Evolutionary conservation across 1,140 invertebrate genomes (phyloP).

Genomic region (Orussus abietinus): DNA sequence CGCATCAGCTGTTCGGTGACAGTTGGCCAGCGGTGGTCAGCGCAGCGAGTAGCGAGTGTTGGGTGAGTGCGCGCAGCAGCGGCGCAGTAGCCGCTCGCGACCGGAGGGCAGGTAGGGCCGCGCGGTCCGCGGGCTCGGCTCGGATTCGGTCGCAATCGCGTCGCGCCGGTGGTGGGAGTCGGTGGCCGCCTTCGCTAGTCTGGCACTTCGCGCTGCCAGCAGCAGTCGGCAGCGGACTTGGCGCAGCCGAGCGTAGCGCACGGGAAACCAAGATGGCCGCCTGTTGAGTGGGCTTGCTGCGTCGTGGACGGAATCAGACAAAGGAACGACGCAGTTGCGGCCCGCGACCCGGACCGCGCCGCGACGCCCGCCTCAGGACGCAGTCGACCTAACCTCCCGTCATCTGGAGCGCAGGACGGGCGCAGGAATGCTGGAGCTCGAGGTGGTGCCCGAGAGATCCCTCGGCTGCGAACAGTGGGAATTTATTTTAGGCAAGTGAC

Average conservation of each 20-base stretch:
- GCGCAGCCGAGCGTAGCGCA: no score
- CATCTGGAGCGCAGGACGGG: constrained; percentile 34
- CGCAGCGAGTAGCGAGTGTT: no score
- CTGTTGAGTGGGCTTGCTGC: constrained; percentile 37
- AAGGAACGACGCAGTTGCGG: constrained; percentile 50
- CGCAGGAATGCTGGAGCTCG: constrained; percentile 93
- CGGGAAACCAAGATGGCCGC: constrained; percentile 50
- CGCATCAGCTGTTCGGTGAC: constrained; percentile 51
- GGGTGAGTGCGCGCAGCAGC: no score
- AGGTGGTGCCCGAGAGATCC: constrained; percentile 92
- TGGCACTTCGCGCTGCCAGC: no score
- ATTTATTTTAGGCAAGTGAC: constrained; percentile 86
- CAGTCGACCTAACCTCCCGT: no score
- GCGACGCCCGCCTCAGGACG: no score
- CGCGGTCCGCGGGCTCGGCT: no score
- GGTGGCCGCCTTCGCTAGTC: no score
- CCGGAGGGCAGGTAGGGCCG: no score
- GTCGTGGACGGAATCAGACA: constrained; percentile 45
- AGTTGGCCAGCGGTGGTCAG: constrained; percentile 43
- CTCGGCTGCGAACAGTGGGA: constrained; percentile 96
- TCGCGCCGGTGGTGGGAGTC: no score
- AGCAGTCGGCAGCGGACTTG: not conserved
- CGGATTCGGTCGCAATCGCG: no score
- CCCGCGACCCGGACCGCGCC: constrained; percentile 32
- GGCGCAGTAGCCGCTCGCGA: no score